phyloP scores from a whole-genome alignment of 2,888 invertebrate species.

The Heliconius ethilla region DNA sequence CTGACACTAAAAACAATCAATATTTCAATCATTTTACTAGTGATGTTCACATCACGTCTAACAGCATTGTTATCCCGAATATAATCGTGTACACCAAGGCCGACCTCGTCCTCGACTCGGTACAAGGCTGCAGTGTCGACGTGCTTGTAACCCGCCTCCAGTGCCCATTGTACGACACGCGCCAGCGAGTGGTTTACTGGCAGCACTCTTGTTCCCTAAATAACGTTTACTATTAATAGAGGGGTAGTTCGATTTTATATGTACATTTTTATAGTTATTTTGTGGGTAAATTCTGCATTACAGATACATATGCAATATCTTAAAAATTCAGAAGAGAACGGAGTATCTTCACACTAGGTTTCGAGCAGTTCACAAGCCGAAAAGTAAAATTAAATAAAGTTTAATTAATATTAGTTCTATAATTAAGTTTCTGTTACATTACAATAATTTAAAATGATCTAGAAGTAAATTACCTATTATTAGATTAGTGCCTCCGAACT shows the following conservation, averaged over 20 bases:
- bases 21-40: conserved; percentile 85
- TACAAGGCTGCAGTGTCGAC: conserved; percentile 92
- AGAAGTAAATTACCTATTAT: not conserved
- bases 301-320: no score
- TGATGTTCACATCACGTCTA: conserved; percentile 88
- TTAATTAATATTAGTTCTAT: no score
- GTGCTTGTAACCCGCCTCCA: conserved; percentile 90
- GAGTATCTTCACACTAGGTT: no score
- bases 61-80: conserved; percentile 83
- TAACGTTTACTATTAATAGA: conserved; percentile 40
- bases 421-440: no score
- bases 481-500: not conserved
- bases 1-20: not conserved
- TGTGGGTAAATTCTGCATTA: not conserved
- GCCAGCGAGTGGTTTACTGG: conserved; percentile 79
- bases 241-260: not conserved
- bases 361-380: no score
- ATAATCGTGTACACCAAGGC: conserved; percentile 86
- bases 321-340: no score
- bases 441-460: not conserved
- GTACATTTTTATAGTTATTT: not conserved
- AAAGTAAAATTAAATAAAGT: no score
- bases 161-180: conserved; percentile 85
- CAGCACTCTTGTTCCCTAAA: conserved; percentile 67
- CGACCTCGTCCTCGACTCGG: conserved; percentile 88